Conservation (phyloP, 2,797 vertebrate species). For the Micromesistius poutassou region DNA sequence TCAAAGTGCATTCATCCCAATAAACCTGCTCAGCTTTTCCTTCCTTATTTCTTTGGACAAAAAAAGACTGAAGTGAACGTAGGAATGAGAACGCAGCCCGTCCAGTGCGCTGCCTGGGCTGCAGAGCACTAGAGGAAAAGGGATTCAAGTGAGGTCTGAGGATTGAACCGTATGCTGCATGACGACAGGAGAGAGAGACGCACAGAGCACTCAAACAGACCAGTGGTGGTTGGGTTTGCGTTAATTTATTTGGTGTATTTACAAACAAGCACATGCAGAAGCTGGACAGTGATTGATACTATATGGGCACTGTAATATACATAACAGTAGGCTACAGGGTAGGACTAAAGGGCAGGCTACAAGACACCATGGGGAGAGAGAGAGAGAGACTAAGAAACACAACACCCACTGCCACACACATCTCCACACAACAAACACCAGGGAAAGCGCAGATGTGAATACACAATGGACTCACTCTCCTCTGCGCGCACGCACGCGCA, state of each 20-base stretch:
- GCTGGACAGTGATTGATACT: slow-evolving; percentile 69
- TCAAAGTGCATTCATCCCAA: neutral
- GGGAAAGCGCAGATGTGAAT: slow-evolving; percentile 63
- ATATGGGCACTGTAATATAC: slow-evolving; percentile 66
- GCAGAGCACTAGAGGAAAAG: neutral
- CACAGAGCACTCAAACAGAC: slow-evolving; percentile 16
- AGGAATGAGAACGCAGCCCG: neutral
- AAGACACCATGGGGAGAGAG: slow-evolving; percentile 63
- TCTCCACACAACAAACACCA: slow-evolving; percentile 27
- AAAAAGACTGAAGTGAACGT: neutral
- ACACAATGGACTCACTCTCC: slow-evolving; percentile 49
- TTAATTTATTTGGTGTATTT: slow-evolving; percentile 80
- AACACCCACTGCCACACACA: slow-evolving; percentile 54
- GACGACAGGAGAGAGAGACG: neutral
- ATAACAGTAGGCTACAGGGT: slow-evolving; percentile 59
- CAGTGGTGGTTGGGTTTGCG: slow-evolving; percentile 54
- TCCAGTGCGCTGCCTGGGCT: no score
- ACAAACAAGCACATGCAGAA: slow-evolving; percentile 83
- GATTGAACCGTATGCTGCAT: neutral
- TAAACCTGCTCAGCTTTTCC: neutral
- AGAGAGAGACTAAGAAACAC: slow-evolving; percentile 30
- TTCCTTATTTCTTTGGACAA: neutral
- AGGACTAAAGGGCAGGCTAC: slow-evolving; percentile 65
- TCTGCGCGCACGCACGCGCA: slow-evolving; percentile 45
- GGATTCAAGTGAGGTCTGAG: neutral